Evolutionary conservation across 1,140 invertebrate species (phyloP), one percentile per base, ranked within the genome.

Genomic region (Bombus waltoni): DNA sequence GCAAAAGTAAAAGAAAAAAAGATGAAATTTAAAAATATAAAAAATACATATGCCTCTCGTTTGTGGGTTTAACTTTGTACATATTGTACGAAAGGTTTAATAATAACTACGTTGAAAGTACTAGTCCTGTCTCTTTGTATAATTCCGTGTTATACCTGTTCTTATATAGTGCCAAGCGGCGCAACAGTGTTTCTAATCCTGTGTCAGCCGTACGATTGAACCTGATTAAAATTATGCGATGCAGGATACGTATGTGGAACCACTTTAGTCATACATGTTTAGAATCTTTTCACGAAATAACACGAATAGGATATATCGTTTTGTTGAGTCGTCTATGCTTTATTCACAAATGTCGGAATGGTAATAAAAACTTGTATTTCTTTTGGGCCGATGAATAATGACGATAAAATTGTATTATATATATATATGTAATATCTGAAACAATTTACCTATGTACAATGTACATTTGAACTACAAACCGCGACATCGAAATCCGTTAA

Each of bases 101-200:
- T 93, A 93, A 93, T 93, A 93, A 95, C 90, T 95, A 93, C 94
- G 92, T 95, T 95, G 93, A 95, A 95, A 95, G 93, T 95, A 94
- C 94, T 95, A 95, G 94, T 95, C 94, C 91, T 94, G 93, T 95
- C 92, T 95, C 92, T 94, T 94, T 93, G 89, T 94, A 93, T 93
- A 93, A 92, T 93, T 94, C 93, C 91, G 92, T 89, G 83, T 91
- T 92, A 92, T 88, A 91, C 88, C 86, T 92, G 90, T 87, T 87
- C 86, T 90, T 72, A 68, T 62, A 68, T 68, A 38, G 71, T 76
- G 35, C 66, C 75, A 73, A 90, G 79, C 62, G 76, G 32, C 76
- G 22, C 13, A 62, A 40, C 72, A 38, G 85, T 53, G 44, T 85
- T 88, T 68, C 44, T 53, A 57, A 72, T 85, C 44, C 35, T 35